Evolutionary conservation across 2,797 vertebrate genomes (phyloP).

Genomic region (Myoxocephalus aenaeus): DNA sequence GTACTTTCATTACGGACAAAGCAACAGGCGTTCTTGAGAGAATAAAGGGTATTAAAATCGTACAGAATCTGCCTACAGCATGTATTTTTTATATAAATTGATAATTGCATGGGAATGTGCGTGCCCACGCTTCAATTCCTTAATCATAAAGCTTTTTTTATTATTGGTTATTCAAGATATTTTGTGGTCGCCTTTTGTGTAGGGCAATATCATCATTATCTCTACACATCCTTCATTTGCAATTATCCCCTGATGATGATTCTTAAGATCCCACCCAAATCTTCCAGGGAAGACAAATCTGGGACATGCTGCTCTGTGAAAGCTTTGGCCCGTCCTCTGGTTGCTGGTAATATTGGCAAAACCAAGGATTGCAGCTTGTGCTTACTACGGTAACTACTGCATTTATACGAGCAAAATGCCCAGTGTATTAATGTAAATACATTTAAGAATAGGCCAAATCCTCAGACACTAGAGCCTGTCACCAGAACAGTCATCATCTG

Average conservation of each 20-base stretch:
- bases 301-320: constrained; percentile 7
- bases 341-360: constrained; percentile 4
- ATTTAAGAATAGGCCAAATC: constrained; percentile 15
- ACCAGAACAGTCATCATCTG: constrained; percentile 2
- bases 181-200: neutral
- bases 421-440: constrained; percentile 5
- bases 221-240: neutral
- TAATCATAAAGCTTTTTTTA: neutral
- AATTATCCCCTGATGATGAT: neutral
- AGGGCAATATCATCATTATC: no score
- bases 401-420: constrained; percentile 17
- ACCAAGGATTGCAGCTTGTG: neutral
- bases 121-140: neutral
- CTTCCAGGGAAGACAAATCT: constrained; percentile 1
- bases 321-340: neutral
- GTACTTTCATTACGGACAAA: constrained; percentile 16
- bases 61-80: neutral
- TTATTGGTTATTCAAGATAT: neutral
- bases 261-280: neutral
- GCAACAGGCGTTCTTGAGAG: neutral
- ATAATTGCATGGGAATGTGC: neutral
- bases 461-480: neutral
- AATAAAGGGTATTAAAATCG: neutral
- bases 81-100: neutral
- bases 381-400: neutral